Evolutionary conservation across 2,797 vertebrate genomes (phyloP), one percentile per base, ranked within the genome.

Genomic region (Botia kubotai): DNA sequence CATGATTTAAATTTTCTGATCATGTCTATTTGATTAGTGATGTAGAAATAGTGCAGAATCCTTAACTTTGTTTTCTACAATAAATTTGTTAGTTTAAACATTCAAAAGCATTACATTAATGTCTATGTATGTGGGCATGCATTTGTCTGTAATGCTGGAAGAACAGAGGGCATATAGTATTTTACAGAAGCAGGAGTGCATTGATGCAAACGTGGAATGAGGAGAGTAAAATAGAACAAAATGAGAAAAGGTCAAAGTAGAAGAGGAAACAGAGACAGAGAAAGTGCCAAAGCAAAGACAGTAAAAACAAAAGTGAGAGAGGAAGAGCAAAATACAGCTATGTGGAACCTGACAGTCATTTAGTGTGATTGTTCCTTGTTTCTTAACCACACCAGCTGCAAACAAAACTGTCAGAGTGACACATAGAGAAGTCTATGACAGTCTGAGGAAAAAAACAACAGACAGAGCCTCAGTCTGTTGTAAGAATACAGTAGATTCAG

Each of bases 331-430:
- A 19, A 46, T 46, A 11, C 17, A 26, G 11, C 6, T 13, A 73
- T 33, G 11, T 74, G 71, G 73, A 74, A 80, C n/a, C 71, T 58
- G 78, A 80, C 62, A 73, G 36, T 66, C 62, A 74, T 46, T 80
- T 80, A 66, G 50, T 65, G 36, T 57, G 60, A 73, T 36, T 66
- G 62, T 36, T 73, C 16, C 23, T 2, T 58, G 50, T 67, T 48
- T 21, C 48, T 16, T 67, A 39, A 79, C 26, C 58, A 65, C 70
- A 66, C 36, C 50, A 55, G 48, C 69, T 50, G 46, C 69, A 68
- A 39, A 68, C 46, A 75, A 46, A 29, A 80, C 19, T 29, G 53
- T 71, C 55, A 63, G 5, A 72, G 26, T 75, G 46, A 75, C 12
- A 10, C 10, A 13, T 16, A 33, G 23, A 50, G 55, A 26, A 60